Evolutionary conservation across 2,113 vertebrate genomes (phyloP).

Genomic region (Trachemys scripta): DNA sequence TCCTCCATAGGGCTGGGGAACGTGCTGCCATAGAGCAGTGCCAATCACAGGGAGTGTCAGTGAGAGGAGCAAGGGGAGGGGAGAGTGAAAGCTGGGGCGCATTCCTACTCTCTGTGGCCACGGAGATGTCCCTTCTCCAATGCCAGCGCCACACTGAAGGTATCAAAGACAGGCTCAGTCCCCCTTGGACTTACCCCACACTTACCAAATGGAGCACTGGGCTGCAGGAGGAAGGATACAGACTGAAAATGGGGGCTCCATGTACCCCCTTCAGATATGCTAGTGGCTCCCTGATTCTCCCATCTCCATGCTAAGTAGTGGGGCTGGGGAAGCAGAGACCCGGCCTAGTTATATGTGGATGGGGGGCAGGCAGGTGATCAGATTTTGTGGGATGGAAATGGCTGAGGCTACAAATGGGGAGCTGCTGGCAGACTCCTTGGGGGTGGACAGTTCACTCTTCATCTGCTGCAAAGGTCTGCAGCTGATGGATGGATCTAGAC

Average conservation of each 20-base stretch:
- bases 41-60: background rate
- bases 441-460: accelerated
- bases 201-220: background rate
- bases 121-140: background rate
- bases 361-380: background rate
- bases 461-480: background rate
- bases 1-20: background rate
- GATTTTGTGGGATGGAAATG: background rate
- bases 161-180: background rate
- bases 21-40: background rate
- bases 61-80: background rate
- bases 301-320: background rate
- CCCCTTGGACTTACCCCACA: background rate
- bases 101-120: background rate
- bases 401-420: accelerated
- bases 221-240: background rate
- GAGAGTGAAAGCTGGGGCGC: background rate
- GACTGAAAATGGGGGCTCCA: background rate
- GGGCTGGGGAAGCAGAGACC: background rate
- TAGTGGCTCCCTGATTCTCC: background rate
- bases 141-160: background rate
- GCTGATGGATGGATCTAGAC: background rate
- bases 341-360: background rate
- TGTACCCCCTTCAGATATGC: background rate
- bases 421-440: accelerated